Evolutionary conservation across 2,797 vertebrate genomes (phyloP).

Genomic region (Fistularia tabacaria): DNA sequence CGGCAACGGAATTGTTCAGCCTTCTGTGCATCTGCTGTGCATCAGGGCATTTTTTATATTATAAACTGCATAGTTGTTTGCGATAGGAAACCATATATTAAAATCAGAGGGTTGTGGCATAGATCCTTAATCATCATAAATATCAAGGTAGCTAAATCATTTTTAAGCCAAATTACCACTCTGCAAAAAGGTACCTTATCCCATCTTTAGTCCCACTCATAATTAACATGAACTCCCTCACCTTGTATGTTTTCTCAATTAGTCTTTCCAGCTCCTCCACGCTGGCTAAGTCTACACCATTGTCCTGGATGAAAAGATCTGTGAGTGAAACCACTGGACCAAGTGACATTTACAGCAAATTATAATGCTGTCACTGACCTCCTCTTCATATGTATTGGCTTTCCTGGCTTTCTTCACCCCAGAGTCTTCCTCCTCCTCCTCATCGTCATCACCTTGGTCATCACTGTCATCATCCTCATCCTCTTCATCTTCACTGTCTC

Average conservation of each 20-base stretch:
- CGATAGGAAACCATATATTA: too few relatives aligned
- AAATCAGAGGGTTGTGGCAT: too few relatives aligned
- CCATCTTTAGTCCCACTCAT: too few relatives aligned
- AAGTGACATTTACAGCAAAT: neutral
- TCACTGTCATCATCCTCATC: slow-evolving; percentile 96
- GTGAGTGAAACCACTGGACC: too few relatives aligned
- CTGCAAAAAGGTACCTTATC: too few relatives aligned
- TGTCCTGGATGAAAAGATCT: slow-evolving; percentile 78
- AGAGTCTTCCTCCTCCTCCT: slow-evolving; percentile 90
- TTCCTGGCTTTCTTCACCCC: slow-evolving; percentile 87
- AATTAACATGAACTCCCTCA: slow-evolving; percentile 41
- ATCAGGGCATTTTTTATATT: too few relatives aligned
- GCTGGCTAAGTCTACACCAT: slow-evolving; percentile 91
- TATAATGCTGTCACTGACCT: slow-evolving; percentile 13
- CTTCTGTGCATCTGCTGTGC: too few relatives aligned
- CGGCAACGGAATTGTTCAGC: too few relatives aligned
- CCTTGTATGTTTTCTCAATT: slow-evolving; percentile 96
- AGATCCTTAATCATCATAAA: too few relatives aligned
- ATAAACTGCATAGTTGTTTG: too few relatives aligned
- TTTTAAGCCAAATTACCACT: too few relatives aligned
- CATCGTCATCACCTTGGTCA: slow-evolving; percentile 90
- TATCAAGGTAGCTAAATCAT: too few relatives aligned
- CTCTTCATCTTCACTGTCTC: slow-evolving; percentile 90
- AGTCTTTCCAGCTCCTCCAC: slow-evolving; percentile 98
- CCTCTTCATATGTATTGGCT: slow-evolving; percentile 90